Evolutionary conservation across 2,797 vertebrate genomes (phyloP).

Genomic region (Enteromius radiatus): DNA sequence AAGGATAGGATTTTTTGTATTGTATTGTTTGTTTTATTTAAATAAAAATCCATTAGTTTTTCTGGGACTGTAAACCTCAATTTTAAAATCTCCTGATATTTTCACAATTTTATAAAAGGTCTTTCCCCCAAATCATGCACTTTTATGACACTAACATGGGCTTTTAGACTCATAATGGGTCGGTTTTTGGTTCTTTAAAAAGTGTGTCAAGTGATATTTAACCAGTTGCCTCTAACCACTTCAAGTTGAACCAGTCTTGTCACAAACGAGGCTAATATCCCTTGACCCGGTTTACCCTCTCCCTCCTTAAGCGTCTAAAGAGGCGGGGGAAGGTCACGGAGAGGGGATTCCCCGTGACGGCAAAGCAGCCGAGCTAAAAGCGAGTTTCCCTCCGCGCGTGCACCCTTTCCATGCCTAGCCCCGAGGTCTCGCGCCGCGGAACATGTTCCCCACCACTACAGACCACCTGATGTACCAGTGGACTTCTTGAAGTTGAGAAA

Average conservation of each 20-base stretch:
- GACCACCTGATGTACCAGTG: neutral
- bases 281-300: slow-evolving; percentile 36
- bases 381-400: slow-evolving; percentile 31
- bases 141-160: neutral
- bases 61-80: neutral
- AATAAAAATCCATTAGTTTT: neutral
- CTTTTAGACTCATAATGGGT: neutral
- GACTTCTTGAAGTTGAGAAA: neutral
- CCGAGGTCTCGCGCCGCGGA: slow-evolving; percentile 15
- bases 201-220: neutral
- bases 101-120: neutral
- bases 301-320: slow-evolving; percentile 7
- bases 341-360: slow-evolving; percentile 58
- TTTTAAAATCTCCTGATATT: neutral
- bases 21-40: neutral
- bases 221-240: neutral
- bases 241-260: neutral
- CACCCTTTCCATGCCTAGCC: slow-evolving; percentile 36
- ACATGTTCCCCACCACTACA: slow-evolving; percentile 23
- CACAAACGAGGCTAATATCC: slow-evolving; percentile 21
- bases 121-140: neutral
- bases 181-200: neutral
- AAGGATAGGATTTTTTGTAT: neutral
- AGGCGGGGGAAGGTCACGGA: slow-evolving; percentile 48
- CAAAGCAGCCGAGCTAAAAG: slow-evolving; percentile 6